Evolutionary conservation across 1,140 invertebrate genomes (phyloP).

Genomic region (Neuroterus valhalla): DNA sequence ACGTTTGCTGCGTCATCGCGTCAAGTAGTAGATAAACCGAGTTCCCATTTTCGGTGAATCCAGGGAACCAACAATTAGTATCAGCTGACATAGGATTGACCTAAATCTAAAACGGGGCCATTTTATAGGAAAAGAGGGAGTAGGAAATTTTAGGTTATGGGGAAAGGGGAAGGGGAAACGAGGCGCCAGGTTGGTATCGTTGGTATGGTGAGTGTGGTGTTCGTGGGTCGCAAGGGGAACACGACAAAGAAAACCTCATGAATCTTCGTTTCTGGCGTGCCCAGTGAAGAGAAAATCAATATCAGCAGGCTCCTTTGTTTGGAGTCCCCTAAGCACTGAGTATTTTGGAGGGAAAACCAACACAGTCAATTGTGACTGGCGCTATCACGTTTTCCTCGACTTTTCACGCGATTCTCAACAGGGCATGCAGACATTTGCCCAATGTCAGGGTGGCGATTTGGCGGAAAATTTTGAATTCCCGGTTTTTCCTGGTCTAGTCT

Average conservation of each 20-base stretch:
- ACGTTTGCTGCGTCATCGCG: conserved; percentile 13
- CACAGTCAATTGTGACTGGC: conserved; percentile 40
- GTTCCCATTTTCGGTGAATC: not conserved
- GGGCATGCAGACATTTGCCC: too few species aligned
- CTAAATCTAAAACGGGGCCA: conserved; percentile 24
- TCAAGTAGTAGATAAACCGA: not conserved
- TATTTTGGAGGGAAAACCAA: conserved; percentile 57
- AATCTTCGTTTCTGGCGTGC: conserved; percentile 61
- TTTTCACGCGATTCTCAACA: conserved; percentile 7
- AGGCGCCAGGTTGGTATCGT: conserved; percentile 20
- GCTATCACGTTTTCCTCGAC: conserved; percentile 8
- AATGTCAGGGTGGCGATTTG: too few species aligned
- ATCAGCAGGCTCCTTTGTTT: conserved; percentile 67
- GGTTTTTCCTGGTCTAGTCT: too few species aligned
- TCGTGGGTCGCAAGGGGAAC: conserved; percentile 13
- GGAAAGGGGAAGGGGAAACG: not conserved
- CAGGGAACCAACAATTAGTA: conserved; percentile 12
- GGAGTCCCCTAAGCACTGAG: conserved; percentile 45
- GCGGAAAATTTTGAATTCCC: too few species aligned
- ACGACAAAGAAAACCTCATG: conserved; percentile 50
- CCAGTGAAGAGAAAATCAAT: conserved; percentile 68
- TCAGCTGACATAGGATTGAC: conserved; percentile 24
- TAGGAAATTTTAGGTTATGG: not conserved
- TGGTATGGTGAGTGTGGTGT: too few species aligned
- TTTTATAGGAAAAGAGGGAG: conserved; percentile 5